These are phyloP conservation scores for Thamnaconus septentrionalis DNA, from an alignment of 2,113 vertebrate genomes.

Conservation along the genomic window DNA sequence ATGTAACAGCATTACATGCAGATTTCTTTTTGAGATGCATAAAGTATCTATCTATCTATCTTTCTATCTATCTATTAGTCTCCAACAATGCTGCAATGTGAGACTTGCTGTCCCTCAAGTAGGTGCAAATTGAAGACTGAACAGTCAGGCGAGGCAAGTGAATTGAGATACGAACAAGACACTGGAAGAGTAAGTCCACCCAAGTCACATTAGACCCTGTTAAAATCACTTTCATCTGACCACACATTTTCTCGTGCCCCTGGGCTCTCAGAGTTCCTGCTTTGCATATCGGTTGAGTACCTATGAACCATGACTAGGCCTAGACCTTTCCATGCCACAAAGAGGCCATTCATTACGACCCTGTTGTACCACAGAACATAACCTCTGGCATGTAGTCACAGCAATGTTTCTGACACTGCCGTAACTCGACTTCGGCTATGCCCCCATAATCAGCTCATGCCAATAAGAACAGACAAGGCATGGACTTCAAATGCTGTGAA, in stretches of 20 bases:
- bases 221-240: constrained; percentile 70
- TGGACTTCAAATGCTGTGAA: constrained; percentile 34
- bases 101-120: no score
- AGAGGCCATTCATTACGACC: constrained; percentile 57
- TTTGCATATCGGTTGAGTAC: constrained; percentile 53
- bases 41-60: no score
- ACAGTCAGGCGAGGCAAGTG: constrained; percentile 4
- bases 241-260: constrained; percentile 55
- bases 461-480: constrained; percentile 56
- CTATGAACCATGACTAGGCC: constrained; percentile 42
- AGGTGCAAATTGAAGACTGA: background rate
- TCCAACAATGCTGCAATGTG: no score
- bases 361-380: constrained; percentile 51
- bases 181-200: constrained; percentile 25
- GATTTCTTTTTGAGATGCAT: no score
- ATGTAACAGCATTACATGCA: no score
- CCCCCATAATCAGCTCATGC: constrained; percentile 49
- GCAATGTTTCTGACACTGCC: constrained; percentile 50
- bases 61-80: no score
- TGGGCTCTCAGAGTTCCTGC: constrained; percentile 31
- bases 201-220: constrained; percentile 63
- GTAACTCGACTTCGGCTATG: constrained; percentile 60
- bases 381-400: constrained; percentile 60
- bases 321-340: constrained; percentile 27
- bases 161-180: constrained; percentile 29